Evolutionary conservation across 2,888 invertebrate species (phyloP).

Genomic region (Iselma pallidipennis): DNA sequence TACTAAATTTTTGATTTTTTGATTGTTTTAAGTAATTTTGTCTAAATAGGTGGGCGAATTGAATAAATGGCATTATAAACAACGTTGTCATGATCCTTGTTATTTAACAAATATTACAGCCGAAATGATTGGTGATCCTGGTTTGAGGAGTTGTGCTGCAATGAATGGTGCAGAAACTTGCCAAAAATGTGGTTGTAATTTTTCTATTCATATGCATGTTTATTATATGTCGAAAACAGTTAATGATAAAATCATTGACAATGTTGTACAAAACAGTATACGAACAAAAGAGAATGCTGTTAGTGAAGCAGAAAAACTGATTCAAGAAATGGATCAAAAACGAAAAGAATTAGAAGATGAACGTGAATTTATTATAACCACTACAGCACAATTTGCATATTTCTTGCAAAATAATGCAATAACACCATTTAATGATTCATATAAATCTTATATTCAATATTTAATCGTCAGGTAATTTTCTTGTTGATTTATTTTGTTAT

Average conservation of each 20-base stretch:
- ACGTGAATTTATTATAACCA: constrained; percentile 36
- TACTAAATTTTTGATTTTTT: not conserved
- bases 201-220: constrained; percentile 48
- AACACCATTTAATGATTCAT: constrained; percentile 46
- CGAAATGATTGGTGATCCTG: constrained; percentile 46
- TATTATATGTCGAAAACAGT: constrained; percentile 46
- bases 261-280: constrained; percentile 37
- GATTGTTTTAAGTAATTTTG: not conserved
- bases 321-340: constrained; percentile 33
- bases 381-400: constrained; percentile 47
- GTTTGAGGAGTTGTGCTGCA: constrained; percentile 43
- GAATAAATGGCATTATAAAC: constrained; percentile 46
- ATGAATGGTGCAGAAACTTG: constrained; percentile 40
- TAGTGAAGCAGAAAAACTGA: constrained; percentile 30
- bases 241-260: constrained; percentile 38
- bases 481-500: not conserved
- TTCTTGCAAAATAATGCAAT: constrained; percentile 49
- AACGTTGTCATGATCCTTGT: constrained; percentile 49
- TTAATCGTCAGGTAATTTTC: constrained; percentile 42
- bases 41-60: constrained; percentile 39
- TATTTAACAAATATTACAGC: constrained; percentile 44
- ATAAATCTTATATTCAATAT: constrained; percentile 45
- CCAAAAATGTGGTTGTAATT: constrained; percentile 42
- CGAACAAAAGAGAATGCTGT: constrained; percentile 34
- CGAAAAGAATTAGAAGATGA: constrained; percentile 41